Base-by-base conservation (phyloP, 2,888 invertebrate genomes). In the Folsomia candida region DNA sequence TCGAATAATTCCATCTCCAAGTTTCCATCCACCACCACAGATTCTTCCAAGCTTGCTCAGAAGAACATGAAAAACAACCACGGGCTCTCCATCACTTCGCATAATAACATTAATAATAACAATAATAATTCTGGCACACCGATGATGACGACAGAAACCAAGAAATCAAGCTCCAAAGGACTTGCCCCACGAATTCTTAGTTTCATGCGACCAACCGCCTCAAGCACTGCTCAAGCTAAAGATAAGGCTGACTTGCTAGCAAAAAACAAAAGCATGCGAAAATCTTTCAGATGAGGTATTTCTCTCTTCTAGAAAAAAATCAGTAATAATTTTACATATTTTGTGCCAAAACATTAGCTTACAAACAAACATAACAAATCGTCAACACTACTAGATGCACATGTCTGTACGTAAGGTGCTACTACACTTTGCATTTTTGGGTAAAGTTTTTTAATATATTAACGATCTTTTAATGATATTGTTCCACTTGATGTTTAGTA, bases 191-290 rank as follows among this genome's bases (percentile, higher is more conserved):
- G 78, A 65, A 76, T 78, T n/a, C 85, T 87, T 70, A 88, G 90
- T 73, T 93, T 93, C 82, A 93, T 94, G 93, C 87, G 92, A 81
- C 93, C 93, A 0, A 94, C 94, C 0, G 89, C 93, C 27, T 90
- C 93, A 11, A 93, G 93, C 76, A 87, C 89, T 29, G 92, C 92
- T 65, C n/a, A n/a, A n/a, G n/a, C n/a, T n/a, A 91, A 92, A 82
- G 88, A 87, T 77, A 84, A 80, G 72, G 61, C 77, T 14, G 79
- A 79, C n/a, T n/a, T n/a, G n/a, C 37, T 37, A 37, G 14, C 6
- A 0, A 73, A 73, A 65, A 26, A 66, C 11, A 71, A 60, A 22
- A 24, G 57, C 25, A 68, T 64, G 26, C 73, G 75, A 60, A 65
- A 73, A 63, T 68, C 76, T 26, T 77, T 76, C 28, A 77, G 75